A percentile compares a stretch with the other conserved stretches of the same genome.
Evolutionary conservation across 1,140 invertebrate species (phyloP).

Genomic region (Achroia grisella): DNA sequence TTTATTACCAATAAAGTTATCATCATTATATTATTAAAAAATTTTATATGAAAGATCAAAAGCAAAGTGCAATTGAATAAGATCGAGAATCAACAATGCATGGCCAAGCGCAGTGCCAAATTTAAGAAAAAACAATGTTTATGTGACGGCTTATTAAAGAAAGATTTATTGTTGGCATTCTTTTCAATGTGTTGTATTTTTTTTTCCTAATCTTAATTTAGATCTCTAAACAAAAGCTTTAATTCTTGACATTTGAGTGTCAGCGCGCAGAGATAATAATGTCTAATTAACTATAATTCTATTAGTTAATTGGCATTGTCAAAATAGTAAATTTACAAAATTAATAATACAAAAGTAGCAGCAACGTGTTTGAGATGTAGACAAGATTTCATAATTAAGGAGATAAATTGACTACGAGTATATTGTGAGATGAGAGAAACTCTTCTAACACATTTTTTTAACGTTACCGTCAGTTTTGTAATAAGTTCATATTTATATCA

Average conservation of each 20-base stretch:
- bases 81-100: slow-evolving; percentile 29
- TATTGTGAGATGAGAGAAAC: too few relatives aligned
- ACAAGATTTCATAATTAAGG: too few relatives aligned
- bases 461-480: too few relatives aligned
- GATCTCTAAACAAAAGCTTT: slow-evolving; percentile 1
- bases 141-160: slow-evolving; percentile 48
- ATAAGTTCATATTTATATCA: too few relatives aligned
- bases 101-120: slow-evolving; percentile 33
- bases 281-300: neutral
- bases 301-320: neutral
- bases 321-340: too few relatives aligned
- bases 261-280: neutral
- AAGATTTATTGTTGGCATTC: slow-evolving; percentile 41
- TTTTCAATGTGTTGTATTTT: slow-evolving; percentile 18
- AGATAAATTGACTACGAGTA: too few relatives aligned
- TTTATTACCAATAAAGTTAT: too few relatives aligned
- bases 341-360: too few relatives aligned
- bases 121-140: slow-evolving; percentile 43
- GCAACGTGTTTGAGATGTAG: too few relatives aligned
- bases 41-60: neutral
- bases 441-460: too few relatives aligned
- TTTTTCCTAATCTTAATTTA: slow-evolving; percentile 5
- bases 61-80: slow-evolving; percentile 21
- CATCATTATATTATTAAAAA: too few relatives aligned
- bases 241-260: neutral